A percentile compares a stretch with the other conserved stretches of the same genome.
These are phyloP conservation scores for Ormia ochracea DNA, from an alignment of 2,888 invertebrate species.

Conservation along the genomic window DNA sequence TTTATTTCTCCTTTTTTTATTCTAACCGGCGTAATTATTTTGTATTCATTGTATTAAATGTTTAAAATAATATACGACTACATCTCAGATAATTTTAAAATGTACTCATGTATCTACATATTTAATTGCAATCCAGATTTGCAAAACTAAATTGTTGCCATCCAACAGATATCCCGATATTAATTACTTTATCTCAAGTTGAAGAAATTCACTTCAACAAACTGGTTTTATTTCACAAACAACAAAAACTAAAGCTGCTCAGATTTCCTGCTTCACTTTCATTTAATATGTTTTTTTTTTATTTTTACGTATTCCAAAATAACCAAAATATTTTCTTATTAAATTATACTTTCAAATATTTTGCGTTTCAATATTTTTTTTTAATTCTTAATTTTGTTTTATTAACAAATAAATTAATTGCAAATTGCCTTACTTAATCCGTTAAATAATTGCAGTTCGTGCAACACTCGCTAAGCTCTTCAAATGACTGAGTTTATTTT, in stretches of 20 bases:
- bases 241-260: neutral
- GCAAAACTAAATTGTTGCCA: conserved; percentile 4
- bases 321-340: neutral
- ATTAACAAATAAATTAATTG: neutral
- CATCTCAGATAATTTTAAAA: neutral
- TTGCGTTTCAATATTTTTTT: conserved; percentile 41
- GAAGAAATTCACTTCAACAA: neutral
- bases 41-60: neutral
- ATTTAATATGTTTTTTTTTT: neutral
- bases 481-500: conserved; percentile 62
- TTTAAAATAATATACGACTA: neutral
- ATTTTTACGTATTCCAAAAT: neutral
- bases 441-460: conserved; percentile 40
- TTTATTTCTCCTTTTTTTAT: conserved; percentile 22
- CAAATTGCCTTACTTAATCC: conserved; percentile 16
- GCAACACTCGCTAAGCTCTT: conserved; percentile 60
- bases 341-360: conserved; percentile 2
- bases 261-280: neutral
- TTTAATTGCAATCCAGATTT: neutral
- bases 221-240: conserved; percentile 38
- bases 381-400: conserved; percentile 7
- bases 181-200: neutral
- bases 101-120: too few relatives aligned
- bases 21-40: neutral
- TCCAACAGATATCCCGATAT: neutral